A percentile compares a stretch with the other conserved stretches of the same genome.
phyloP scores from a whole-genome alignment of 2,888 invertebrate genomes.

The Cheilosia grossa region DNA sequence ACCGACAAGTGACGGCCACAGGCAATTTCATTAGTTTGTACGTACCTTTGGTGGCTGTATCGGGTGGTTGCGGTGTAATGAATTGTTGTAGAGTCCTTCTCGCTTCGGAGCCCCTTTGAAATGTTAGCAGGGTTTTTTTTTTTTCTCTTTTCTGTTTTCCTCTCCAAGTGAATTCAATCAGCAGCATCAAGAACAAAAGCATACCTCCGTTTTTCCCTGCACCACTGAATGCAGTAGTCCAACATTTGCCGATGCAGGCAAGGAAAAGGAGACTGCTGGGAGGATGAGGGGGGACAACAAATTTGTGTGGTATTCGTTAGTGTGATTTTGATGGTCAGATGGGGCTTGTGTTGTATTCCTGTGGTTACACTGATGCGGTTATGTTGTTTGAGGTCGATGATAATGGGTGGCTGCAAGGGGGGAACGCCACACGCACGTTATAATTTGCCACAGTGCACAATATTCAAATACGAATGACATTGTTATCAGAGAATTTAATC shows the following conservation, averaged over 20 bases:
- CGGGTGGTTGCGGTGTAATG: constrained; percentile 1
- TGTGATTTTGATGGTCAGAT: constrained; percentile 45
- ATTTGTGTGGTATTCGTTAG: constrained; percentile 47
- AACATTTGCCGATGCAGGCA: constrained; percentile 12
- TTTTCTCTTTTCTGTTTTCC: too few relatives aligned
- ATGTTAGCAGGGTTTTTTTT: not conserved
- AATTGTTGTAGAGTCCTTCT: constrained; percentile 6
- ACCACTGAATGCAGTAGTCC: constrained; percentile 26
- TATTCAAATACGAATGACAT: too few relatives aligned
- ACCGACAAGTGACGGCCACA: constrained; percentile 11
- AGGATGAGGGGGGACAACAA: not conserved
- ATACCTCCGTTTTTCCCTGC: not conserved
- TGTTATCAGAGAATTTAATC: too few relatives aligned
- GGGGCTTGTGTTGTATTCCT: constrained; percentile 40
- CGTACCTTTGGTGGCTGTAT: constrained; percentile 16
- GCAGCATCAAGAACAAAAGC: constrained; percentile 21
- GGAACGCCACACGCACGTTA: too few relatives aligned
- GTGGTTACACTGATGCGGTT: constrained; percentile 47
- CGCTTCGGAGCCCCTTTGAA: constrained; percentile 10
- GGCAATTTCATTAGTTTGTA: constrained; percentile 50
- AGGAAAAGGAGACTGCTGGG: not conserved
- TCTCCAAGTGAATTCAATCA: constrained; percentile 32
- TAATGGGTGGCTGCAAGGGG: constrained; percentile 10
- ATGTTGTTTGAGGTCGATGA: constrained; percentile 45
- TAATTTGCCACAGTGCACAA: too few relatives aligned